Evolutionary conservation across 2,113 vertebrate species (phyloP).

Genomic region (Riparia riparia): DNA sequence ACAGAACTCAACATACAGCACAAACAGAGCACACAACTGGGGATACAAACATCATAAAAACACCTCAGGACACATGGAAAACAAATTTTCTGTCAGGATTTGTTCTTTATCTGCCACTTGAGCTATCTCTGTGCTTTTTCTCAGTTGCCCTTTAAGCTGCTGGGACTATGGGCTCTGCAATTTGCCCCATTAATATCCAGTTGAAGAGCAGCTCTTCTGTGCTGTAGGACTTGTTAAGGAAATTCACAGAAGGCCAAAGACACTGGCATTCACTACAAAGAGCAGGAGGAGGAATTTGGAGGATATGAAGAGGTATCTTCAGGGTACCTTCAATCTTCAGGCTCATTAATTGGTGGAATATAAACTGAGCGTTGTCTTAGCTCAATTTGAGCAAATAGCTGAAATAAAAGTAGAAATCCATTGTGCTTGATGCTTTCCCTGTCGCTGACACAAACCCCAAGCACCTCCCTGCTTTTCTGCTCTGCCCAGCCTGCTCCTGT

Average conservation of each 20-base stretch:
- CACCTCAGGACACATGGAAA: background rate
- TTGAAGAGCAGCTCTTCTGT: background rate
- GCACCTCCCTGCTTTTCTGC: constrained; percentile 45
- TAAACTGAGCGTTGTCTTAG: background rate
- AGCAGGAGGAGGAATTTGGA: background rate
- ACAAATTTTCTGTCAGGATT: background rate
- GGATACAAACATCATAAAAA: too few relatives aligned
- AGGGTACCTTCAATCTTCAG: background rate
- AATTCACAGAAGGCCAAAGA: background rate
- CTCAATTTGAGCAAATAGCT: background rate
- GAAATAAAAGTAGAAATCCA: background rate
- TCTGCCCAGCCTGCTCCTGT: constrained; percentile 2
- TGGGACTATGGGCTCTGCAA: background rate
- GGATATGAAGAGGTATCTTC: background rate
- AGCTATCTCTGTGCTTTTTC: background rate
- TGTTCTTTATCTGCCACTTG: background rate
- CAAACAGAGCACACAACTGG: too few relatives aligned
- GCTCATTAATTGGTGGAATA: background rate
- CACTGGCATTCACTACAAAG: background rate
- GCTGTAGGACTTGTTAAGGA: background rate
- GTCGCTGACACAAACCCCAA: constrained; percentile 25
- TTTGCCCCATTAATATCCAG: background rate
- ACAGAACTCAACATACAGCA: too few relatives aligned
- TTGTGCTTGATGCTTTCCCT: background rate
- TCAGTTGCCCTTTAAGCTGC: background rate